Evolutionary conservation across 1,140 invertebrate species (phyloP), one percentile per base, ranked within the genome.

Genomic region (Drosophila oshimai): DNA sequence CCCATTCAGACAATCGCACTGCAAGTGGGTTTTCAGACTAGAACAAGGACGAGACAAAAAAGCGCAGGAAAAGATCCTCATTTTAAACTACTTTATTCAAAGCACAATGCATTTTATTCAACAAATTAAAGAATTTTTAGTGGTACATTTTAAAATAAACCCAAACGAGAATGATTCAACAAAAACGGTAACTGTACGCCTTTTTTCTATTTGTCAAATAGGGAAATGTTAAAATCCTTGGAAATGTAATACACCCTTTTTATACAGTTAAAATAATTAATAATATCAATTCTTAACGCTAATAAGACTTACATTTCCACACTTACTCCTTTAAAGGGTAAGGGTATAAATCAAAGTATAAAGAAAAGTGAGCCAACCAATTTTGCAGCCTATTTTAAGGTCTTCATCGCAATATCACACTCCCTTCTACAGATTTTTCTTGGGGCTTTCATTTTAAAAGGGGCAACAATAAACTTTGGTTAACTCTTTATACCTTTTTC

Each of bases 401-500:
- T 58, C 57, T 41, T 24, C 17, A 44, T 29, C 45, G 26, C 58
- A 36, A 39, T 26, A 65, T 65, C 34, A 65, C 62, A 65, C 57
- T 49, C 34, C 13, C 34, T 29, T 49, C 29, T 10, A 9, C 31
- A 58, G 65, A 42, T 46, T 55, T 55, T 46, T 20, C 13, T 28
- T 7, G 20, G 28, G 31, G 15, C 46, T 54, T 65, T 71, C 42
- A 46, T 28, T 78, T 61, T 33, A 6, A 20, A 36, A 6, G 15
- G 44, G 42, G 26, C 37, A 37, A 81, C 78, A 74, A 77, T 78
- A 78, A 77, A 78, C 57, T 70, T 77, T 41, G 77, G 36, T 39
- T 76, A 64, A 64, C 62, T 68, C 51, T 34, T 70, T 50, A 39
- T 41, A 65, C 61, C 46, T 49, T 37, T 65, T 34, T 6, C 53